These are phyloP conservation scores for Ovis canadensis DNA, from an alignment of 2,113 vertebrate genomes.

Conservation along the genomic window DNA sequence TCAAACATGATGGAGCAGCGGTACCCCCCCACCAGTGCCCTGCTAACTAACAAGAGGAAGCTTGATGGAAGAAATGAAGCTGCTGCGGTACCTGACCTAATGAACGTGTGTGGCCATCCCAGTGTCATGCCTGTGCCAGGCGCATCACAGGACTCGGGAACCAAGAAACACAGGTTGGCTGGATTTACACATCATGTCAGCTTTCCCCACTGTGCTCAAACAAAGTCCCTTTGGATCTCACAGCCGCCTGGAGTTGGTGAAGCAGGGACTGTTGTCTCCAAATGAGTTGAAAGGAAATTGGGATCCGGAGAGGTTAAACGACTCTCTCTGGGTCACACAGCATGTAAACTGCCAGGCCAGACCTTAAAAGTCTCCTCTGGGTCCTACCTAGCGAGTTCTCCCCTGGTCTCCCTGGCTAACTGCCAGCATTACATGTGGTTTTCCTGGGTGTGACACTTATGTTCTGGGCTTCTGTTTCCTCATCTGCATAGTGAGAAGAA, in stretches of 20 bases:
- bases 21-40: too few species aligned
- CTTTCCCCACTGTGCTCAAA: background rate
- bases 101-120: background rate
- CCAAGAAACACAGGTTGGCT: background rate
- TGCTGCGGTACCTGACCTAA: background rate
- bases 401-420: background rate
- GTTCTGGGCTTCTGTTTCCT: background rate
- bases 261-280: background rate
- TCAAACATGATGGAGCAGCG: background rate
- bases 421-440: background rate
- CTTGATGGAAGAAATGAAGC: background rate
- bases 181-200: background rate
- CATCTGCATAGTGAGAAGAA: background rate
- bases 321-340: background rate
- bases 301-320: background rate
- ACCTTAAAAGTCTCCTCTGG: background rate
- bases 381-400: background rate
- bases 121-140: background rate
- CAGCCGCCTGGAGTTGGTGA: background rate
- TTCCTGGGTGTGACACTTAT: background rate
- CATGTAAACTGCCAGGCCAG: background rate
- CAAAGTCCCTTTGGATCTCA: background rate
- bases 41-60: background rate
- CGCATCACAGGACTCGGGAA: accelerated
- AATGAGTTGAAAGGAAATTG: background rate